Conservation (phyloP, 2,888 invertebrate species). For the Conchocele bisecta region DNA sequence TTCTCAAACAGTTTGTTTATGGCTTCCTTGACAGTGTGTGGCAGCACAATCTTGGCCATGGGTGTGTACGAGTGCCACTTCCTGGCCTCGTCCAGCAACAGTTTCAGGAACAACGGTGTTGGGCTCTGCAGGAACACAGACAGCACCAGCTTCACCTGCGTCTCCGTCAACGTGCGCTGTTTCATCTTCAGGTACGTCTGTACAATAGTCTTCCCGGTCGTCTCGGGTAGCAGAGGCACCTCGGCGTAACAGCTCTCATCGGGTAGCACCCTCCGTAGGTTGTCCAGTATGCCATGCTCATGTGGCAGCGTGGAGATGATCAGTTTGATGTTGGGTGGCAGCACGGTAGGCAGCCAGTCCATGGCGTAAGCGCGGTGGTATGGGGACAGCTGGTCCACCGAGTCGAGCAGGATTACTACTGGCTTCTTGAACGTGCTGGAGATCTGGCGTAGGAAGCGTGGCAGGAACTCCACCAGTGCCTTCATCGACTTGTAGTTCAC, state of each 20-base stretch:
- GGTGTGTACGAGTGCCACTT: slow-evolving; percentile 73
- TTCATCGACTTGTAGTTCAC: slow-evolving; percentile 69
- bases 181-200: slow-evolving; percentile 64
- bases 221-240: slow-evolving; percentile 67
- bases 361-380: slow-evolving; percentile 68
- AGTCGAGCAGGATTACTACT: slow-evolving; percentile 76
- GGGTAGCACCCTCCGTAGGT: slow-evolving; percentile 62
- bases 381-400: slow-evolving; percentile 75
- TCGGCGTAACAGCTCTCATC: slow-evolving; percentile 65
- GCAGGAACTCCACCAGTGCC: slow-evolving; percentile 66
- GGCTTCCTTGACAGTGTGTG: slow-evolving; percentile 68
- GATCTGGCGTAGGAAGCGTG: slow-evolving; percentile 70
- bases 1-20: slow-evolving; percentile 73
- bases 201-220: slow-evolving; percentile 71
- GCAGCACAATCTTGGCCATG: slow-evolving; percentile 49
- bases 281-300: slow-evolving; percentile 68
- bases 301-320: slow-evolving; percentile 74
- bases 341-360: slow-evolving; percentile 73
- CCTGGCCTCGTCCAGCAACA: slow-evolving; percentile 75
- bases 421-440: slow-evolving; percentile 65
- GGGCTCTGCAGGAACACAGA: slow-evolving; percentile 63
- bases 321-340: slow-evolving; percentile 74
- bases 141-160: slow-evolving; percentile 66
- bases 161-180: slow-evolving; percentile 64
- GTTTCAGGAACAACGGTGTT: slow-evolving; percentile 77